Evolutionary conservation across 2,113 vertebrate genomes (phyloP).

Genomic region (Romanogobio albipinnatus): DNA sequence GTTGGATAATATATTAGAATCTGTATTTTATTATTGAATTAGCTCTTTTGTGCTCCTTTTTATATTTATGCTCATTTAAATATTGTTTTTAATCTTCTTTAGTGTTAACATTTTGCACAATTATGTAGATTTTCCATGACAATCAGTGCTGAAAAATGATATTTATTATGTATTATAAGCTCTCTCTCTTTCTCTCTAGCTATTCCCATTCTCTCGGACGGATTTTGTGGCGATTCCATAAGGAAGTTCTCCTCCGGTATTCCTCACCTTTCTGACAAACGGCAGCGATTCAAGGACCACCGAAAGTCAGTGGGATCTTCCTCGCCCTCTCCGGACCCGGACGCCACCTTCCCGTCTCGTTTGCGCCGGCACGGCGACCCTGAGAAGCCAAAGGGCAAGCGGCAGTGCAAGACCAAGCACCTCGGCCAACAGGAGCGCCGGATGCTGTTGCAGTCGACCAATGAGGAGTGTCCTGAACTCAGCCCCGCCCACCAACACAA

Average conservation of each 20-base stretch:
- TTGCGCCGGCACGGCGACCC: conserved; percentile 87
- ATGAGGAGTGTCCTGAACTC: conserved; percentile 68
- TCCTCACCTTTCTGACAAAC: conserved; percentile 85
- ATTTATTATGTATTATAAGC: no score
- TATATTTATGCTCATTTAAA: not conserved
- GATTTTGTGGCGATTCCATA: conserved; percentile 26
- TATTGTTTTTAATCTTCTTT: no score
- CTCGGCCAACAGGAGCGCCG: conserved; percentile 87
- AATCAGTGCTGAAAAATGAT: not conserved
- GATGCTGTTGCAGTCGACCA: conserved; percentile 70
- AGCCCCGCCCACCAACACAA: conserved; percentile 58
- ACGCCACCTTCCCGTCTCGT: conserved; percentile 80
- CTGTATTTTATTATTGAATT: not conserved
- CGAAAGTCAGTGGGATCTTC: conserved; percentile 82
- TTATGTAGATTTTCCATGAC: not conserved
- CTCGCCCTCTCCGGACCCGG: conserved; percentile 76
- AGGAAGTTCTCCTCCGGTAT: conserved; percentile 27
- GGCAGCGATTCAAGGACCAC: conserved; percentile 87
- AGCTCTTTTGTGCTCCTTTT: not conserved
- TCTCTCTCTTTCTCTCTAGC: conserved; percentile 58
- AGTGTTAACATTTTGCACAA: not conserved
- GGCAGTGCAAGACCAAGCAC: conserved; percentile 99
- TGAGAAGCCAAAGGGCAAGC: conserved; percentile 98
- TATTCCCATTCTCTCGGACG: conserved; percentile 31
- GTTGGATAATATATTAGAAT: not conserved